Evolutionary conservation across 2,797 vertebrate genomes (phyloP).

Genomic region (Parauchenoglanis punctatus): DNA sequence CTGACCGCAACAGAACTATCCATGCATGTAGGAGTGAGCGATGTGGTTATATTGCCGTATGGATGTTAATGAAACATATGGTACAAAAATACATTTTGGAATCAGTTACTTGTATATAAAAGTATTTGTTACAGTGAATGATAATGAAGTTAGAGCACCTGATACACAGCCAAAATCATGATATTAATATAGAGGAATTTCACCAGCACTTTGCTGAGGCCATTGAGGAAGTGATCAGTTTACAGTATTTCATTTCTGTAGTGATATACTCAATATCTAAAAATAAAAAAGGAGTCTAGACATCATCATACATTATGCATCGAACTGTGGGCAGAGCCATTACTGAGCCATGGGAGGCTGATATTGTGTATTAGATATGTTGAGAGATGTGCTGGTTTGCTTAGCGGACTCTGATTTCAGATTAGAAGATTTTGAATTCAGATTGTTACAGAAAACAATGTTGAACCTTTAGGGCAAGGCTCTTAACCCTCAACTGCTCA

Average conservation of each 20-base stretch:
- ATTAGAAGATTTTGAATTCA: background rate
- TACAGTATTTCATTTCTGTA: constrained; percentile 14
- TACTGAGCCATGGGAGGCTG: constrained; percentile 9
- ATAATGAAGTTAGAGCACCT: background rate
- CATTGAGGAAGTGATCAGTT: constrained; percentile 6
- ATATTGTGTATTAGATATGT: background rate
- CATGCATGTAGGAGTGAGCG: background rate
- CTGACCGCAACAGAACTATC: background rate
- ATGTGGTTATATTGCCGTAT: background rate
- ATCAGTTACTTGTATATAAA: background rate
- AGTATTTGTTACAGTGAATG: background rate
- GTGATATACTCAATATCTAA: constrained; percentile 14
- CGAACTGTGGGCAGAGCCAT: constrained; percentile 17
- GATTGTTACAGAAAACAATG: background rate
- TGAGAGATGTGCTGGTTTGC: background rate
- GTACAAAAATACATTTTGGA: background rate
- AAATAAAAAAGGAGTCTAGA: constrained; percentile 26
- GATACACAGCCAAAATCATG: background rate
- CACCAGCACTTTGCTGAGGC: background rate
- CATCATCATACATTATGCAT: constrained; percentile 36
- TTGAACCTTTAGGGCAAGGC: background rate
- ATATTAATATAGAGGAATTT: background rate
- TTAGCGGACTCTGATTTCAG: background rate
- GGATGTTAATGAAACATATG: background rate
- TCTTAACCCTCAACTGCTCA: background rate